A percentile compares a stretch with the other conserved stretches of the same genome.
Evolutionary conservation across 1,140 invertebrate species (phyloP).

Genomic region (Harlomillsia oculata): DNA sequence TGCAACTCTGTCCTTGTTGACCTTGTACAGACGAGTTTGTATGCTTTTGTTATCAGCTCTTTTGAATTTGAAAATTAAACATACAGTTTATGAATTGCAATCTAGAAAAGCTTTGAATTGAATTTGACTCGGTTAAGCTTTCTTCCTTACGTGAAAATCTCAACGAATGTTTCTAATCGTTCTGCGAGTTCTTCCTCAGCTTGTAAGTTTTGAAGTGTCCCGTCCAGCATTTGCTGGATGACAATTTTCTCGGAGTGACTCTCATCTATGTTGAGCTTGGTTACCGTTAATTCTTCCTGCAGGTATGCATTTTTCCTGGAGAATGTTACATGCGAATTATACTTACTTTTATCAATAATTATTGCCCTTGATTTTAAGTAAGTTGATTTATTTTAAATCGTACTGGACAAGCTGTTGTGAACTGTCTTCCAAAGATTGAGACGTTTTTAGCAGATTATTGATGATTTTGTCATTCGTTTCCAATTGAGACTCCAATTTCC

Average conservation of each 20-base stretch:
- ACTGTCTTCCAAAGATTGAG: neutral
- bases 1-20: slow-evolving; percentile 9
- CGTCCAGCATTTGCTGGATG: too few species aligned
- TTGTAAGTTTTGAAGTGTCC: too few species aligned
- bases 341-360: neutral
- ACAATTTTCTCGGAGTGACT: too few species aligned
- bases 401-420: neutral
- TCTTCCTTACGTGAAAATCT: too few species aligned
- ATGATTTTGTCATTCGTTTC: slow-evolving; percentile 10
- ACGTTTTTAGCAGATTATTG: neutral
- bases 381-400: neutral
- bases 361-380: neutral
- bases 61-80: neutral
- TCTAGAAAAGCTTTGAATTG: neutral
- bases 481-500: slow-evolving; percentile 17
- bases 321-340: neutral
- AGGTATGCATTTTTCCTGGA: neutral
- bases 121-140: neutral
- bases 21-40: slow-evolving; percentile 1
- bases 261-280: too few species aligned
- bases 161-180: too few species aligned
- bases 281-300: neutral
- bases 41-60: neutral
- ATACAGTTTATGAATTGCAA: neutral
- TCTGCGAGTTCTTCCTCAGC: too few species aligned